A percentile compares a stretch with the other conserved stretches of the same genome.
These are phyloP conservation scores for Brachionus sp. DNA, from an alignment of 1,140 invertebrate genomes.

Conservation along the genomic window DNA sequence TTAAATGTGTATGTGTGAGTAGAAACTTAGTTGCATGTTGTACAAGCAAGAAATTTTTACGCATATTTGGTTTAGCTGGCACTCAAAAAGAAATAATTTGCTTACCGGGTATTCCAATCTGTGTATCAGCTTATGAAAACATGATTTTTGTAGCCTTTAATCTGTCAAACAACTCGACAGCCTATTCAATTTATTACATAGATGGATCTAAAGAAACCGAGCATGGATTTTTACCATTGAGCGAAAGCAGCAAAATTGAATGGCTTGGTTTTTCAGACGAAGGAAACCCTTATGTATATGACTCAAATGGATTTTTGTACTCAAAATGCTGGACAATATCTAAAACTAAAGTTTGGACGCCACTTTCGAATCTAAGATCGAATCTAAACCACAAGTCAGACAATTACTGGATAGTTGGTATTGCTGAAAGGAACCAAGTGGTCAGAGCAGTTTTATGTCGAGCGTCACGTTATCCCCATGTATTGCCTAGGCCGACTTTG, in stretches of 20 bases:
- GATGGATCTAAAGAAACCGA: neutral
- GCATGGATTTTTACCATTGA: constrained; percentile 26
- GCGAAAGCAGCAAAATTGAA: constrained; percentile 4
- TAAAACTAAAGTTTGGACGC: constrained; percentile 70
- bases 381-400: constrained; percentile 66
- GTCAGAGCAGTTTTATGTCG: constrained; percentile 79
- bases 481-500: constrained; percentile 76
- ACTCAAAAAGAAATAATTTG: constrained; percentile 75
- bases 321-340: constrained; percentile 63
- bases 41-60: constrained; percentile 69
- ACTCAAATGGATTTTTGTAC: constrained; percentile 65
- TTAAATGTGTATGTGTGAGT: constrained; percentile 53
- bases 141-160: constrained; percentile 76
- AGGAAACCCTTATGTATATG: constrained; percentile 63
- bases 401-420: constrained; percentile 74
- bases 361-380: constrained; percentile 69
- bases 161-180: constrained; percentile 51
- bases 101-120: constrained; percentile 70
- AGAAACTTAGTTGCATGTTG: constrained; percentile 72
- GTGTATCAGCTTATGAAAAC: constrained; percentile 68
- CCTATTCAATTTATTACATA: constrained; percentile 28
- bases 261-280: constrained; percentile 61
- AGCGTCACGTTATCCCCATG: constrained; percentile 77
- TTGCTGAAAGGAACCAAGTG: constrained; percentile 72
- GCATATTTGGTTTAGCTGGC: constrained; percentile 79